phyloP scores from a whole-genome alignment of 2,113 vertebrate genomes.

The Danionella cerebrum region DNA sequence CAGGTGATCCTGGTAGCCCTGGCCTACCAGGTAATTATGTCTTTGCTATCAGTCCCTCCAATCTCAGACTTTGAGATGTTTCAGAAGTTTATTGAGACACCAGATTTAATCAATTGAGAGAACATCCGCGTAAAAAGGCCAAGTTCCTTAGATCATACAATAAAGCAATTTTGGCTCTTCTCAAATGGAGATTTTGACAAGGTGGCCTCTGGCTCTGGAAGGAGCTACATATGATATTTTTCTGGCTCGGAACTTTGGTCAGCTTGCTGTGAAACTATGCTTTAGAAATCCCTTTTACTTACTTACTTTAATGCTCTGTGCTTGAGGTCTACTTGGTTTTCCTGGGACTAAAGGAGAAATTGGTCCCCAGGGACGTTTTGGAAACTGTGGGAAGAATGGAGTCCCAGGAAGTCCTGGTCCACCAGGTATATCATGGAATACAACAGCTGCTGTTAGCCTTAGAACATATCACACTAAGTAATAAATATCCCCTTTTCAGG shows the following conservation, averaged over 20 bases:
- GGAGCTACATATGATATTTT: too few species aligned
- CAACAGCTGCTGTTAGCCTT: not conserved
- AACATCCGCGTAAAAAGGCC: too few species aligned
- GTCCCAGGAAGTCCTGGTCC: conserved; percentile 42
- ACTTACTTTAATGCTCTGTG: not conserved
- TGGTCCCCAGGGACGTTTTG: conserved; percentile 41
- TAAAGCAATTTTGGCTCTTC: too few species aligned
- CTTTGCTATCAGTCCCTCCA: not conserved
- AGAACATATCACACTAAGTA: too few species aligned
- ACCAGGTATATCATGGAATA: conserved; percentile 41
- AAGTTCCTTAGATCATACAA: too few species aligned
- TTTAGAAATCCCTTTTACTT: too few species aligned
- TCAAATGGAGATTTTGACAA: too few species aligned
- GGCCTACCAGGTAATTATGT: conserved; percentile 45
- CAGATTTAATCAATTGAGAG: too few species aligned
- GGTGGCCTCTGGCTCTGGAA: too few species aligned
- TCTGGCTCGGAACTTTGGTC: too few species aligned
- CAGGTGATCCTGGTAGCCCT: conserved; percentile 47
- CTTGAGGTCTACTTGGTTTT: conserved; percentile 12
- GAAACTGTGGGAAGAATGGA: conserved; percentile 36
- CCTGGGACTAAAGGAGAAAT: conserved; percentile 47
- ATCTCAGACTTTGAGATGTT: not conserved
- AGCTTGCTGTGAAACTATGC: too few species aligned
- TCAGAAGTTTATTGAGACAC: too few species aligned
- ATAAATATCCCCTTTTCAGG: conserved; percentile 29